Percentiles rank a stretch among this genome's conserved stretches.
phyloP scores from a whole-genome alignment of 2,113 vertebrate species.

The Nannospalax galili region DNA sequence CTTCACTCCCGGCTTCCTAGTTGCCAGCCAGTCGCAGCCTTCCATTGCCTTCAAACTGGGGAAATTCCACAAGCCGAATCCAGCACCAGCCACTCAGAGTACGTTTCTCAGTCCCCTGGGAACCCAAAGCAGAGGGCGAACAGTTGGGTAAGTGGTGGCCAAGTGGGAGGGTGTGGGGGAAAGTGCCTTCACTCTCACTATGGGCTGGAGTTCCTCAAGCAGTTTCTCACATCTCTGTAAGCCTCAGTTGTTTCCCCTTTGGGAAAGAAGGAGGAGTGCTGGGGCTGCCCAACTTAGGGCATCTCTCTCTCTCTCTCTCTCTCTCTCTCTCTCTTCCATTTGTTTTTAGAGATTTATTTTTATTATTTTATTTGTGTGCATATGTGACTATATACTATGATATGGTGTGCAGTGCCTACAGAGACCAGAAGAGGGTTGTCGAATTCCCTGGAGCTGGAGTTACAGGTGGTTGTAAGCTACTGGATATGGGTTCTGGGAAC shows the following conservation, averaged over 20 bases:
- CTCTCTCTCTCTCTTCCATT: too few species aligned
- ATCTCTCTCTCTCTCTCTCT: too few species aligned
- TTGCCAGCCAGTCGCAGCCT: background rate
- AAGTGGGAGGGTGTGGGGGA: background rate
- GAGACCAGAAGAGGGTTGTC: too few species aligned
- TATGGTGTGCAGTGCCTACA: too few species aligned
- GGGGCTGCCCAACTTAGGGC: background rate
- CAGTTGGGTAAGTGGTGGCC: background rate
- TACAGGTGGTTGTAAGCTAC: too few species aligned
- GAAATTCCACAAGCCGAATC: background rate
- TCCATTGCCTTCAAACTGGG: background rate
- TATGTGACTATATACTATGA: too few species aligned
- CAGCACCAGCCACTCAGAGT: background rate
- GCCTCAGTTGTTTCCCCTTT: background rate
- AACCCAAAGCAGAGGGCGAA: background rate
- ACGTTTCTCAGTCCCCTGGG: background rate
- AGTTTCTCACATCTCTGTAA: background rate
- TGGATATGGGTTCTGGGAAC: too few species aligned
- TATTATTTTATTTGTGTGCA: too few species aligned
- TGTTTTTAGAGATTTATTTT: too few species aligned
- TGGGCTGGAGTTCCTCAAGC: background rate
- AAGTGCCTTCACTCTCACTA: background rate
- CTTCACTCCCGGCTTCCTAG: background rate
- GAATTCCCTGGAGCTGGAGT: too few species aligned
- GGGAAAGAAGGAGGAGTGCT: background rate